Percentiles rank a stretch among this genome's conserved stretches.
Evolutionary conservation across 2,113 vertebrate genomes (phyloP).

Genomic region (Monarcha castaneiventris): DNA sequence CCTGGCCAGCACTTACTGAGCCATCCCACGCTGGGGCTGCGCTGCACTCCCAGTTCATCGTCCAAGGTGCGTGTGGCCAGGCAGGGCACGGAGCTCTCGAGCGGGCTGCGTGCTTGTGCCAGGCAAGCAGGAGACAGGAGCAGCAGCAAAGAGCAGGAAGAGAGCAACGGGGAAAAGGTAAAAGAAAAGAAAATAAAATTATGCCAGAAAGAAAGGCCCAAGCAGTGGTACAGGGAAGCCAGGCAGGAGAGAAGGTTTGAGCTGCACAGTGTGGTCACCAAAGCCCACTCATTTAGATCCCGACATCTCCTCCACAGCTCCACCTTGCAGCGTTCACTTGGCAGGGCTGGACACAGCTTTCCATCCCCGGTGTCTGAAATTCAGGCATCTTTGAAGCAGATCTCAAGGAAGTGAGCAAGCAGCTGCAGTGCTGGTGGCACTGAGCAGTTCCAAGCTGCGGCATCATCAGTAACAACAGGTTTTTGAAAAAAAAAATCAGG

Average conservation of each 20-base stretch:
- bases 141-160: conserved; percentile 63
- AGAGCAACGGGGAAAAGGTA: conserved; percentile 66
- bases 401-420: not conserved
- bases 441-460: not conserved
- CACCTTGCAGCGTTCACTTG: accelerated
- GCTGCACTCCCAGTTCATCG: conserved; percentile 83
- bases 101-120: conserved; percentile 88
- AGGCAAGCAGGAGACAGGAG: conserved; percentile 62
- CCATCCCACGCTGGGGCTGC: conserved; percentile 93
- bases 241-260: conserved; percentile 29
- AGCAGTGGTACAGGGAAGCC: conserved; percentile 56
- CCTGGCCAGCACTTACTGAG: conserved; percentile 89
- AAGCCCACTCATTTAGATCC: not conserved
- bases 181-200: conserved; percentile 14
- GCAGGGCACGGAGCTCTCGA: conserved; percentile 92
- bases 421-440: not conserved
- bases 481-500: not conserved
- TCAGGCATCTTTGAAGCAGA: not conserved
- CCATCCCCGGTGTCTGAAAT: not conserved
- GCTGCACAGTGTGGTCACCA: not conserved
- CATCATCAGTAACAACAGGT: accelerated
- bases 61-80: conserved; percentile 85
- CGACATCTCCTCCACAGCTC: accelerated
- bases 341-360: not conserved
- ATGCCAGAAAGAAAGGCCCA: conserved; percentile 37